Base-by-base conservation (phyloP, 2,888 invertebrate genomes). In the Crepidodera aurea region DNA sequence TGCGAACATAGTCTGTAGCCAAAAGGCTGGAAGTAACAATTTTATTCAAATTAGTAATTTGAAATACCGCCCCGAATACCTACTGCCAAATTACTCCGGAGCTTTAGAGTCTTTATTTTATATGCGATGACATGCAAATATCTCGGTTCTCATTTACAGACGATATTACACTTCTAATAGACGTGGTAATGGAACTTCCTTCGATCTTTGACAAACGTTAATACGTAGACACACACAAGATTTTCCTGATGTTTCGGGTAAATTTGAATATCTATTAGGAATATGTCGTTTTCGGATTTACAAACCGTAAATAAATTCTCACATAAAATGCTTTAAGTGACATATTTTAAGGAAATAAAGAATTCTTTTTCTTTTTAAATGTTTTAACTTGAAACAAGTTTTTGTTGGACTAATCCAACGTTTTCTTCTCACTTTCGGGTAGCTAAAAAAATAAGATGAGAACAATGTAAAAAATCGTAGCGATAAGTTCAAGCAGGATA, bases 11-110 rank as follows among this genome's bases (percentile, higher is more conserved):
- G 12, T 6, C 25, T 25, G 6, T 13, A 19, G 25, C 27, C 29
- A 27, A 48, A 48, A 48, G 48, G 29, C 48, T 48, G 48, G 27
- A 2, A 48, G 48, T 13, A 48, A 48, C 48, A 12, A 48, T 48
- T 48, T 48, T 48, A 48, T 48, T 48, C 48, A 48, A 48, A 48
- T 48, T 48, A 48, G 48, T 48, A 48, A 48, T 48, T 27, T 27
- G 48, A 48, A 48, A 48, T 48, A 48, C 27, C 48, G 40, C 27
- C 48, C 8, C 48, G 48, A 13, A 48, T 13, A 48, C 48, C 48
- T 48, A 25, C 12, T 48, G 48, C 48, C 48, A 48, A 48, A 48
- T 48, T 48, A 48, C 48, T 48, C 15, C 15, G 27, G 15, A 15
- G 27, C 27, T 22, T 44, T 10, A 4, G 4, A 48, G 48, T 48